These are phyloP conservation scores for Phenacoccus solenopsis DNA, from an alignment of 1,140 invertebrate species.

Conservation along the genomic window DNA sequence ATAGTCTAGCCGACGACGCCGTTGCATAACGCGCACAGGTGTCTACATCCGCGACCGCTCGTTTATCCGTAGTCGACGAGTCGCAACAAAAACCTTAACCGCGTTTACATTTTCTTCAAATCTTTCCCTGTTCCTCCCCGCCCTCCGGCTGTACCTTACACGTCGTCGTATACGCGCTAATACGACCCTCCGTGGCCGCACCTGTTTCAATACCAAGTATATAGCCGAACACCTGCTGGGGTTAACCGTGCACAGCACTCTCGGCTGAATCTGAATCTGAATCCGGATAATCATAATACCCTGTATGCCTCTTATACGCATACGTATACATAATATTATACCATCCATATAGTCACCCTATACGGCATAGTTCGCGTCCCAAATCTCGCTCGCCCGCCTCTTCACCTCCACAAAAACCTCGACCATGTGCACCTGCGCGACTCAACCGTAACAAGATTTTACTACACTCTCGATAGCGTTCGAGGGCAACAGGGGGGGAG, in stretches of 20 bases:
- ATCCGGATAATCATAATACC: slow-evolving; percentile 4
- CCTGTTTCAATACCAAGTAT: slow-evolving; percentile 14
- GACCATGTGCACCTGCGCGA: no score
- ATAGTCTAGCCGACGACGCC: no score
- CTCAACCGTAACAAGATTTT: no score
- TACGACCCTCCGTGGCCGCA: background rate
- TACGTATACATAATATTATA: no score
- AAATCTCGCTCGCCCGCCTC: no score
- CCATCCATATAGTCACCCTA: no score
- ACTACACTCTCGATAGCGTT: no score
- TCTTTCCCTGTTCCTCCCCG: background rate
- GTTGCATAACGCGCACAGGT: background rate
- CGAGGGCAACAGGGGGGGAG: no score
- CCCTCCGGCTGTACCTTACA: no score
- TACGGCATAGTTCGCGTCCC: no score
- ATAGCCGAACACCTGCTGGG: background rate
- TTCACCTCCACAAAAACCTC: no score
- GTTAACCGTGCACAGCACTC: slow-evolving; percentile 13
- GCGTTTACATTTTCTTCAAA: background rate
- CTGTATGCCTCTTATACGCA: background rate
- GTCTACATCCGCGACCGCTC: background rate
- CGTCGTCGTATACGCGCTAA: background rate
- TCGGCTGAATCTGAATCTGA: background rate
- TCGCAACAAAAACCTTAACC: background rate
- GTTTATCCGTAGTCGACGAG: background rate